These are phyloP conservation scores for Pogonocherus hispidulus DNA, from an alignment of 2,888 invertebrate genomes.

Conservation along the genomic window DNA sequence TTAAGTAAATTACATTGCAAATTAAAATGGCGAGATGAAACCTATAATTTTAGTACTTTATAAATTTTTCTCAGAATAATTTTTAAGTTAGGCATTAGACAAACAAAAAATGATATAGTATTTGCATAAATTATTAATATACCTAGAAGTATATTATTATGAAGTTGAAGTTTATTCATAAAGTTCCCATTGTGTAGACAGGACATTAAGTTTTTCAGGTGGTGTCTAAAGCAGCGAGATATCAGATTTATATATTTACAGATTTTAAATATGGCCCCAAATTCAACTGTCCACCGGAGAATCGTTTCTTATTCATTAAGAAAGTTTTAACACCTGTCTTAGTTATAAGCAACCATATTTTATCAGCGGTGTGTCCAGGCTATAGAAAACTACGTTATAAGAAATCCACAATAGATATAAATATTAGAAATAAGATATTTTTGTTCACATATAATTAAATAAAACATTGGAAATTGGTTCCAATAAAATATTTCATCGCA, in stretches of 20 bases:
- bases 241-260: conserved; percentile 66
- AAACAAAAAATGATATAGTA: too few species aligned
- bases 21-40: too few species aligned
- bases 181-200: conserved; percentile 44
- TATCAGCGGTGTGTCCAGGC: conserved; percentile 40
- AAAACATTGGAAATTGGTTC: conserved; percentile 39
- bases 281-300: conserved; percentile 51
- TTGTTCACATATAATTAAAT: conserved; percentile 39
- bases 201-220: conserved; percentile 53
- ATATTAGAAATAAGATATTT: conserved; percentile 49
- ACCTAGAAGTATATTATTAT: too few species aligned
- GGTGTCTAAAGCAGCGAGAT: conserved; percentile 59
- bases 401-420: conserved; percentile 33
- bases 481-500: conserved; percentile 37
- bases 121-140: too few species aligned
- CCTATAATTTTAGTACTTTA: too few species aligned
- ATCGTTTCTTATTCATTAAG: conserved; percentile 55
- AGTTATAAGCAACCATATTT: conserved; percentile 52
- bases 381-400: conserved; percentile 32
- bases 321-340: conserved; percentile 53
- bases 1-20: too few species aligned
- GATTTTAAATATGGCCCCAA: conserved; percentile 61
- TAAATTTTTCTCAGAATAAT: too few species aligned
- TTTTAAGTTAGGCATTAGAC: too few species aligned
- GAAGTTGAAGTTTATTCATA: too few species aligned